Evolutionary conservation across 2,888 invertebrate genomes (phyloP), one percentile per base, ranked within the genome.

Genomic region (Chouioia cunea): DNA sequence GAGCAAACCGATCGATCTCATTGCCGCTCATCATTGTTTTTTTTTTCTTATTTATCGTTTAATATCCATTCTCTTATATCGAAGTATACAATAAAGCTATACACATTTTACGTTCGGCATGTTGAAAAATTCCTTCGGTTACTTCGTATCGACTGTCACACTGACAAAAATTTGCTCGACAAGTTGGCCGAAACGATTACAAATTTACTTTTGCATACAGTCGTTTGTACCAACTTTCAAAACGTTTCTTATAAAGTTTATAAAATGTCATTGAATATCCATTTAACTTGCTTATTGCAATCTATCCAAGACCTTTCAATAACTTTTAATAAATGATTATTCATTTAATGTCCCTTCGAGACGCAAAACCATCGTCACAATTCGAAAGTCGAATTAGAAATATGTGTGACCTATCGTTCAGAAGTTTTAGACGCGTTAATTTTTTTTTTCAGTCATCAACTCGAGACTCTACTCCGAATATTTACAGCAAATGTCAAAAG

Each of bases 31-130:
- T 10, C 23, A 44, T 66, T 69, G 20, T 64, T 53, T 46, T 22
- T 43, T 14, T 6, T 12, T 56, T 20, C 27, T 23, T 20, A n/a
- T 27, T 23, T 23, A 50, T 20, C 36, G 36, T 36, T 36, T 36
- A 36, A 36, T 36, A 23, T 57, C 65, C 47, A 56, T 54, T 70
- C 60, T 65, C 48, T 52, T 53, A 69, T 69, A 65, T 22, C 74
- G 73, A 77, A 77, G 75, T 76, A 75, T 78, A 75, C 76, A 76
- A 77, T 77, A 77, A 77, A 78, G 75, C 76, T 76, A 75, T 77
- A 79, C 77, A 77, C 74, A 79, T 75, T 75, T 75, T 79, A 78
- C 75, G 76, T 78, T 78, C 76, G 79, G 77, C 77, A 78, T 36
- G 36, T 81, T 48, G 77, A 76, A 36, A 77, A 79, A 77, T 79